Percentiles rank a stretch among this genome's conserved stretches.
Conservation (phyloP, 2,888 invertebrate species). For the Orgyia antiqua region DNA sequence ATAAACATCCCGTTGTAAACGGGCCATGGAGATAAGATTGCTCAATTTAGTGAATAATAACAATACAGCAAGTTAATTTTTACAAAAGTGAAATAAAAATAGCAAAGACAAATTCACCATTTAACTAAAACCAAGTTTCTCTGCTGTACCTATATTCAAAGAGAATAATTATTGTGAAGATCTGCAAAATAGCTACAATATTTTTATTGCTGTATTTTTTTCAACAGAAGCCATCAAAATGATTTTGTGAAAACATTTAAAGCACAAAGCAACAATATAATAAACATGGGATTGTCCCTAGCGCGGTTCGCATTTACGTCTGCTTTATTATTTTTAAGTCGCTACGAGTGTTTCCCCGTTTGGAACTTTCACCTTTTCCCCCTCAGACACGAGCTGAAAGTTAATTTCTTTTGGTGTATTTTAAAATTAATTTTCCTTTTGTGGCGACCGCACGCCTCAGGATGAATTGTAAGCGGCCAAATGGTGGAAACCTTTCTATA, state of each 20-base stretch:
- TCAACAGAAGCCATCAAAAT: slow-evolving; percentile 22
- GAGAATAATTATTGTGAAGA: slow-evolving; percentile 1
- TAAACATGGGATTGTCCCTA: slow-evolving; percentile 43
- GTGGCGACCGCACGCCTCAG: slow-evolving; percentile 63
- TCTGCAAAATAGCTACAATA: slow-evolving; percentile 2
- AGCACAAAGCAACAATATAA: slow-evolving; percentile 31
- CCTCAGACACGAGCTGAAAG: slow-evolving; percentile 53
- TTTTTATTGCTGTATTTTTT: slow-evolving; percentile 11
- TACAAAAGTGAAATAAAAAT: no score
- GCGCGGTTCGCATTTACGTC: slow-evolving; percentile 41
- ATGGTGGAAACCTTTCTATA: slow-evolving; percentile 59
- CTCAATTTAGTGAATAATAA: no score
- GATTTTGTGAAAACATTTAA: slow-evolving; percentile 19
- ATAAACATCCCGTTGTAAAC: no score
- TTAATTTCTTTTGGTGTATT: slow-evolving; percentile 77
- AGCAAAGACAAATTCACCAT: no score
- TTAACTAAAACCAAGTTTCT: no score
- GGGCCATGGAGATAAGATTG: no score
- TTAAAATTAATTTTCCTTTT: slow-evolving; percentile 76
- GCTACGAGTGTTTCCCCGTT: slow-evolving; percentile 59
- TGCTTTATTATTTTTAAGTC: slow-evolving; percentile 73
- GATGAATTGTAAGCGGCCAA: slow-evolving; percentile 60
- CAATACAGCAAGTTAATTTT: no score
- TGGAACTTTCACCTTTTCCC: slow-evolving; percentile 62
- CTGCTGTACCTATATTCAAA: no score